A percentile compares a stretch with the other conserved stretches of the same genome.
These are phyloP conservation scores for Rhynchophorus ferrugineus DNA, from an alignment of 1,140 invertebrate species.

Conservation along the genomic window DNA sequence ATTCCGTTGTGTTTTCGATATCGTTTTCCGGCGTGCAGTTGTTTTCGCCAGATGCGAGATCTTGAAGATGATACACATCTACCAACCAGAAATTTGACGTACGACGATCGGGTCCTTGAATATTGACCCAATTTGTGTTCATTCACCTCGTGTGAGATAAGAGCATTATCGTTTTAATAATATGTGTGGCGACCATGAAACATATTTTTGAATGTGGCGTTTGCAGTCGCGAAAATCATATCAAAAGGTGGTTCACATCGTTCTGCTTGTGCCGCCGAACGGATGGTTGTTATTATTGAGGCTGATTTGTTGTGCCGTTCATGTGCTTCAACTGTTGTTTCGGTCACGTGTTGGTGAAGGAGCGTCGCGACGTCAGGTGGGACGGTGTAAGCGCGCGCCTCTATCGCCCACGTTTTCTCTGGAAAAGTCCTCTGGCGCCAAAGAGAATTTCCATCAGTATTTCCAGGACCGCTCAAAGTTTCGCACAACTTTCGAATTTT, in stretches of 20 bases:
- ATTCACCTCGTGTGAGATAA: too few species aligned
- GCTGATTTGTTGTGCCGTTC: too few species aligned
- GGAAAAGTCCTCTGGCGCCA: background rate
- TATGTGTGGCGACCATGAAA: too few species aligned
- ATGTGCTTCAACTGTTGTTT: background rate
- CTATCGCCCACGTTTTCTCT: constrained; percentile 25
- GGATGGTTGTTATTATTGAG: too few species aligned
- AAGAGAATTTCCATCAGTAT: background rate
- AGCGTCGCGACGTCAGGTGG: background rate
- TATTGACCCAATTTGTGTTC: background rate
- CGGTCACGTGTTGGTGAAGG: background rate
- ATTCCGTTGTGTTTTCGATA: too few species aligned
- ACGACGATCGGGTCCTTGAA: background rate
- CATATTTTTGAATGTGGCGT: too few species aligned
- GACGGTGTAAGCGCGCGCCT: constrained; percentile 24
- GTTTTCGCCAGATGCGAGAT: too few species aligned
- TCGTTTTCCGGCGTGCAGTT: too few species aligned
- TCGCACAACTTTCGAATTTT: too few species aligned
- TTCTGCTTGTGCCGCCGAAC: too few species aligned
- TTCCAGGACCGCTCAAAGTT: background rate
- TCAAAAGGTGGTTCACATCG: background rate
- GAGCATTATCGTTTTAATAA: too few species aligned
- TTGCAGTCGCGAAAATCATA: background rate
- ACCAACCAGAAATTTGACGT: background rate
- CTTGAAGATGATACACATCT: too few species aligned